Evolutionary conservation across 2,888 invertebrate species (phyloP).

Genomic region (Cheilosia vernalis): DNA sequence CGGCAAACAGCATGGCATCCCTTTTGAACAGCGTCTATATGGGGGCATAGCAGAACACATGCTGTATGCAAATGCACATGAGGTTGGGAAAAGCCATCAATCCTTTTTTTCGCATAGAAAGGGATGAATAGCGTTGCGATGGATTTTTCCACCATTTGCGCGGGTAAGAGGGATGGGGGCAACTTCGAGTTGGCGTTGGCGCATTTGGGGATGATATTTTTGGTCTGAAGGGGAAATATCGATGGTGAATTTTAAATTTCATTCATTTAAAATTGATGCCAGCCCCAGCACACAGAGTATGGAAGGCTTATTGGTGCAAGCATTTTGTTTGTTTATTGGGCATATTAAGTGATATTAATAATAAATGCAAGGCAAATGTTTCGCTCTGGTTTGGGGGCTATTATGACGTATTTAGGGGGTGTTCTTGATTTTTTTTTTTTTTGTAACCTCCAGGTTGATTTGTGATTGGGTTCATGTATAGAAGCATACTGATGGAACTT

Average conservation of each 20-base stretch:
- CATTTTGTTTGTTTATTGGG: slow-evolving; percentile 61
- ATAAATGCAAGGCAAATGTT: slow-evolving; percentile 40
- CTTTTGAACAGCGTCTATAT: slow-evolving; percentile 42
- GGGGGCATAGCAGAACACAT: slow-evolving; percentile 58
- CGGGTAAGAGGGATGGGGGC: neutral
- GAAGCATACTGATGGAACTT: no score
- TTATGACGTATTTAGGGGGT: neutral
- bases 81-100: slow-evolving; percentile 25
- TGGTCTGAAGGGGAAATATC: slow-evolving; percentile 60
- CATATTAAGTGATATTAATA: slow-evolving; percentile 61
- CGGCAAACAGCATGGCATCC: slow-evolving; percentile 49
- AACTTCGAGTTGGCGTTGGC: slow-evolving; percentile 54
- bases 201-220: slow-evolving; percentile 61
- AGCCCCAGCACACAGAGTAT: slow-evolving; percentile 44
- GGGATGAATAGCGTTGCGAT: slow-evolving; percentile 36
- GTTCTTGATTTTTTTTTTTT: no score
- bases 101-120: slow-evolving; percentile 51
- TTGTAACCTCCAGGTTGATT: no score
- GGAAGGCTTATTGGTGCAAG: slow-evolving; percentile 39
- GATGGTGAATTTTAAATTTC: slow-evolving; percentile 75
- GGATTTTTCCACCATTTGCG: slow-evolving; percentile 21
- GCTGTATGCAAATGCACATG: slow-evolving; percentile 72
- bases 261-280: slow-evolving; percentile 74
- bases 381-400: slow-evolving; percentile 19
- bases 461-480: no score